Conservation (phyloP, 2,113 vertebrate species). For the Nansenia antarctica region DNA sequence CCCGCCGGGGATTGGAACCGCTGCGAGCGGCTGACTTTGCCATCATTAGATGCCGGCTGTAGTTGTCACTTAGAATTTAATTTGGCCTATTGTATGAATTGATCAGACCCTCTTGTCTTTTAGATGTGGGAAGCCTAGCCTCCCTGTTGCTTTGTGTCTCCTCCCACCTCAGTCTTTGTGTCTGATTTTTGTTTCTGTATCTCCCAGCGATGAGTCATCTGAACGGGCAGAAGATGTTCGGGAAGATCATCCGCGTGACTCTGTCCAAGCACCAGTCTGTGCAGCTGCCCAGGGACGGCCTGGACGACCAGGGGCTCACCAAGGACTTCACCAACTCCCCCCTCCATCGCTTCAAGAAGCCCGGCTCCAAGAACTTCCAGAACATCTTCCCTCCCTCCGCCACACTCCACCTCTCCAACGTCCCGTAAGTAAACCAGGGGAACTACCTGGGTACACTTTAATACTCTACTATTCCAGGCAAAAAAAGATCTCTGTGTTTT, state of each 20-base stretch:
- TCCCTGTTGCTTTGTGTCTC: background rate
- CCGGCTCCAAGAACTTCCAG: constrained; percentile 97
- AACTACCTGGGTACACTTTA: too few relatives aligned
- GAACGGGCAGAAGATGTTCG: constrained; percentile 98
- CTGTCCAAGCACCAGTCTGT: constrained; percentile 96
- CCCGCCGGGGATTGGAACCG: too few relatives aligned
- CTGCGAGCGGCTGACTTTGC: too few relatives aligned
- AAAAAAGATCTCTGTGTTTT: too few relatives aligned
- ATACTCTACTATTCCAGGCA: too few relatives aligned
- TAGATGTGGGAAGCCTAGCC: too few relatives aligned
- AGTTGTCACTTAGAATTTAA: too few relatives aligned
- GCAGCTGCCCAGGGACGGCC: constrained; percentile 92
- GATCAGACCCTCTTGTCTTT: too few relatives aligned
- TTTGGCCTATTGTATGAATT: too few relatives aligned
- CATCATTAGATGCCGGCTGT: too few relatives aligned
- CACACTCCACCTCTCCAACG: constrained; percentile 95
- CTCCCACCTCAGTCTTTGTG: too few relatives aligned
- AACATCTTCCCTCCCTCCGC: constrained; percentile 97
- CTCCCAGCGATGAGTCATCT: constrained; percentile 93
- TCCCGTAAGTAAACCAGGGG: constrained; percentile 90
- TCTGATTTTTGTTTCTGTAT: too few relatives aligned
- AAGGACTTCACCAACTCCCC: constrained; percentile 97
- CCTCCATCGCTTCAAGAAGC: constrained; percentile 97
- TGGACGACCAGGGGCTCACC: constrained; percentile 96
- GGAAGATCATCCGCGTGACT: constrained; percentile 95